Percentiles rank a stretch among this genome's conserved stretches.
Conservation (phyloP, 2,113 vertebrate genomes). For the Machaerirhynchus nigripectus region DNA sequence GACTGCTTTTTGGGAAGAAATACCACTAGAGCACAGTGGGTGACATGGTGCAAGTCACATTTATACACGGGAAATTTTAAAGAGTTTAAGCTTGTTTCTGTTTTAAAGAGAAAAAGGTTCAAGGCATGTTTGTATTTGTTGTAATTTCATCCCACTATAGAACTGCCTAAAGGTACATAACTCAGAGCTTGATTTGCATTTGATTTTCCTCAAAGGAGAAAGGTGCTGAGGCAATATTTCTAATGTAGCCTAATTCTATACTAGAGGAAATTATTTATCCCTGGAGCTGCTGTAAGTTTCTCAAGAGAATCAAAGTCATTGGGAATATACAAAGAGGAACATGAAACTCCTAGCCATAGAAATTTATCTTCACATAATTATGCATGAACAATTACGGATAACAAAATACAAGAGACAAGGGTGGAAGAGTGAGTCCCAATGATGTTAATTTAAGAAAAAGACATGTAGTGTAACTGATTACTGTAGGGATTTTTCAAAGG, state of each 20-base stretch:
- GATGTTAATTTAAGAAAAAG: background rate
- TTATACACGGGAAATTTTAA: background rate
- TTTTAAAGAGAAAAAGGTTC: background rate
- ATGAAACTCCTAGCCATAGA: background rate
- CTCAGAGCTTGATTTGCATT: background rate
- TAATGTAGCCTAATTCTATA: background rate
- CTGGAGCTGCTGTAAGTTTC: background rate
- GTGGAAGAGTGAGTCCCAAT: background rate
- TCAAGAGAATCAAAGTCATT: background rate
- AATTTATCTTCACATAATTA: background rate
- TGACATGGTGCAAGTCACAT: background rate
- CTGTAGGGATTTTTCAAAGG: background rate
- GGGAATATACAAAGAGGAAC: background rate
- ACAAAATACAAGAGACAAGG: background rate
- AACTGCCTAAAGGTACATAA: background rate
- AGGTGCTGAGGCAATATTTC: background rate
- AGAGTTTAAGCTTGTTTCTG: background rate
- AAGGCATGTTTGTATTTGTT: background rate
- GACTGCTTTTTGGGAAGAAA: background rate
- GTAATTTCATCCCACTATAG: background rate
- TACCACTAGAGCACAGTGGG: background rate
- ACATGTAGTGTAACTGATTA: background rate
- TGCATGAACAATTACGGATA: background rate
- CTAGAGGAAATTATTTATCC: background rate
- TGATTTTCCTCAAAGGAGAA: background rate